Percentiles rank a stretch among this genome's conserved stretches.
Evolutionary conservation across 2,888 invertebrate genomes (phyloP).

Genomic region (Pocota personata): DNA sequence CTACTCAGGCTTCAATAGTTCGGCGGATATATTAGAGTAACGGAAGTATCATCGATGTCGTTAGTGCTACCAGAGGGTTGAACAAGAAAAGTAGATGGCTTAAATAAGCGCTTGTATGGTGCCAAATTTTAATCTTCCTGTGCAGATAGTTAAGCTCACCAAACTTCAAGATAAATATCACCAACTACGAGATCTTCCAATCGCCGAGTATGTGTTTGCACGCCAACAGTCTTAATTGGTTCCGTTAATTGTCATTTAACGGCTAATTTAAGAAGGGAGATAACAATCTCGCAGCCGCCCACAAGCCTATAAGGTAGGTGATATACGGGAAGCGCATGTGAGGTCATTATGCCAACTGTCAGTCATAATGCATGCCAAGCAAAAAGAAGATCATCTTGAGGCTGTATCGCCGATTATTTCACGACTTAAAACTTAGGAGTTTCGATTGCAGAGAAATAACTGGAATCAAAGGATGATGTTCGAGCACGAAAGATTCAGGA

Average conservation of each 20-base stretch:
- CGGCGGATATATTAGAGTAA: too few relatives aligned
- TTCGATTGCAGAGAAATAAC: background rate
- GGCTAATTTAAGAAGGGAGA: background rate
- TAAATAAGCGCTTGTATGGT: too few relatives aligned
- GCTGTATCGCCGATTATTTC: background rate
- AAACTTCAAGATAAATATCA: background rate
- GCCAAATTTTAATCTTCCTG: background rate
- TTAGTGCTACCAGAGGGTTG: too few relatives aligned
- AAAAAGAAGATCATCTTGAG: background rate
- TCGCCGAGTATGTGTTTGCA: background rate
- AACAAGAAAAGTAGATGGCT: too few relatives aligned
- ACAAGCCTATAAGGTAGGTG: background rate
- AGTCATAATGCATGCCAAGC: background rate
- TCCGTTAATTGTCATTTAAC: background rate
- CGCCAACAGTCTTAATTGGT: background rate
- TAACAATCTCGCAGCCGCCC: background rate
- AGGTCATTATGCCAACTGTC: too few relatives aligned
- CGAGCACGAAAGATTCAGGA: background rate
- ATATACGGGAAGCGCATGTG: background rate
- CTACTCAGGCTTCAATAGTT: background rate
- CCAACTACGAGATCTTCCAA: background rate
- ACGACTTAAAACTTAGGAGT: background rate
- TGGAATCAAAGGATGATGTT: background rate
- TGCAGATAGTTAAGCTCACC: background rate
- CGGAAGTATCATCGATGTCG: too few relatives aligned